These are phyloP conservation scores for Platycnemis pennipes DNA, from an alignment of 2,888 invertebrate genomes.

Conservation along the genomic window DNA sequence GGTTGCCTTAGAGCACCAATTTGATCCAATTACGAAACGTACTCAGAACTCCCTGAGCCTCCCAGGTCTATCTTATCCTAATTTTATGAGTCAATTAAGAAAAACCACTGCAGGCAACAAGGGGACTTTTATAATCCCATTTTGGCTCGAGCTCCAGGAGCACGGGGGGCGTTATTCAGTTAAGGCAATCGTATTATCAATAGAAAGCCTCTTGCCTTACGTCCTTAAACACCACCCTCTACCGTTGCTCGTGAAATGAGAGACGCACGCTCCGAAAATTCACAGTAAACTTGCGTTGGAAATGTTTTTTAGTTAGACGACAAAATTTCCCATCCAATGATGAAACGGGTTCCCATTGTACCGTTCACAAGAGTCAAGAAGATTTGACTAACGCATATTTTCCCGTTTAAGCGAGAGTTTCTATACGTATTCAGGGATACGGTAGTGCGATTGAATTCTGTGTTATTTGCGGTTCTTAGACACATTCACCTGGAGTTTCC, in stretches of 20 bases:
- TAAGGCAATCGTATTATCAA: conserved; percentile 22
- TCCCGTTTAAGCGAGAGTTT: too few species aligned
- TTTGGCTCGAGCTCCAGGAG: neutral
- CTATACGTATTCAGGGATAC: too few species aligned
- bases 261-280: neutral
- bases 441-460: too few species aligned
- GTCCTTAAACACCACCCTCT: neutral
- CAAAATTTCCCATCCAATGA: neutral
- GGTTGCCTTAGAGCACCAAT: conserved; percentile 10
- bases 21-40: conserved; percentile 12
- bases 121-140: conserved; percentile 36
- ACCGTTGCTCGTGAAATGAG: neutral
- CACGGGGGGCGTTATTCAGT: conserved; percentile 7
- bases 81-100: conserved; percentile 39
- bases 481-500: too few species aligned
- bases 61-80: conserved; percentile 32
- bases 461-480: too few species aligned
- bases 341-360: neutral
- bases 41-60: conserved; percentile 3
- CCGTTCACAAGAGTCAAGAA: neutral
- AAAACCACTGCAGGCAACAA: conserved; percentile 36
- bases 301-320: neutral
- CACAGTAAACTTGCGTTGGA: neutral
- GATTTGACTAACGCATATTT: too few species aligned
- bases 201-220: neutral